Base-by-base conservation (phyloP, 1,140 invertebrate species). In the Dolichoris vasculosae region DNA sequence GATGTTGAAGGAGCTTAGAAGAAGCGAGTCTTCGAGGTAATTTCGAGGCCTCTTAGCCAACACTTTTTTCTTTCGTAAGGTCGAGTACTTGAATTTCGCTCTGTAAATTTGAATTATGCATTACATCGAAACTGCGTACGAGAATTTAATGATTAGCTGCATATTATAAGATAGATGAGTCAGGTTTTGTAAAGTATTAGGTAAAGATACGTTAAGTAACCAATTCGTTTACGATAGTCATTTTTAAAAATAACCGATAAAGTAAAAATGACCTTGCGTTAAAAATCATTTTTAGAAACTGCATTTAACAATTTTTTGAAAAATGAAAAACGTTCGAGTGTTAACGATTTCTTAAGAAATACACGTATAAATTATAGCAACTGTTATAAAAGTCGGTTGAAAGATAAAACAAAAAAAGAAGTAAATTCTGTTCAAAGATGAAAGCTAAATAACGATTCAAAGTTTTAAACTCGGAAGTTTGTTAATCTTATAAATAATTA, bases 1-100 rank as follows among this genome's bases (percentile, higher is more conserved):
- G 79, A 95, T 96, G 85, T 89, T 96, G 23, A 90, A 94, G 51
- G 94, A 95, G 7, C 91, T 96, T 1, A 93, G 95, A 82, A 93
- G 94, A 11, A 94, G 94, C 35, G 95, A 96, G 87, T 80, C 86
- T 48, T 77, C 67, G 0, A 86, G 85, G 85, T 86, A 51, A 73
- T 73, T 73, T 23, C 38, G 69, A 73, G 20, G 6, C 69, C 40
- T 7, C 69, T 43, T 15, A 8, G 38, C 4, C 26, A 73, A n/a
- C 40, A 23, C 69, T 73, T 43, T 73, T 73, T 73, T 43, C 6
- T 73, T 38, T 69, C 67, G 4, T 38, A 69, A 38, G 67, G 32
- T 69, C 67, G 40, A 69, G 67, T 69, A 20, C 67, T 69, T 69
- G 4, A 69, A 23, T 38, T 69, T 30, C 2, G 30, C 32, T 67